Evolutionary conservation across 2,888 invertebrate species (phyloP), one percentile per base, ranked within the genome.

Genomic region (Didymodactylos carnosus): DNA sequence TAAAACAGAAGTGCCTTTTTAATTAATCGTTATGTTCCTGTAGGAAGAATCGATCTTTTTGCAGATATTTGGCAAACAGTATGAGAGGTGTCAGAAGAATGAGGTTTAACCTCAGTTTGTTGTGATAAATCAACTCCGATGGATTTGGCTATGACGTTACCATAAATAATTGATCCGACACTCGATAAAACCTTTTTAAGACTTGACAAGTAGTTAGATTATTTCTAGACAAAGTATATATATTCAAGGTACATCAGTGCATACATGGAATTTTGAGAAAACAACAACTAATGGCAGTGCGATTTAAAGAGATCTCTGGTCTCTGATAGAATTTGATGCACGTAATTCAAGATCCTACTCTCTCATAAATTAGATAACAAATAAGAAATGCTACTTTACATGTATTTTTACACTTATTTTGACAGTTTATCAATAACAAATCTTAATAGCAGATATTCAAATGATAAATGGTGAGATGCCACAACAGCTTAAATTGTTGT

Each of bases 281-380:
- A 73, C 79, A 89, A 91, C 89, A 87, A 94, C 93, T 90, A 89
- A 87, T 95, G 94, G 85, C 91, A 92, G 88, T 92, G 92, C 84
- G 92, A 94, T 83, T 91, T 90, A 75, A 95, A 84, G 70, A 95
- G 86, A 79, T 92, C 90, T 81, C 89, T 88, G 78, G 95, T 88
- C 81, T 91, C 90, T 69, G 93, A 92, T 79, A 95, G 86, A 80
- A 94, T n/a, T 86, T 77, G 89, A 85, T 78, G 90, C 88, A 83
- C 94, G 94, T 78, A 95, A 87, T 83, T 95, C 94, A 83, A 95
- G 86, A 82, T 89, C 94, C 94, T 94, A 94, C 75, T 92, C 87
- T 14, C 91, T 88, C 78, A 85, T 86, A 78, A 41, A 80, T 78
- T 75, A 70, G n/a, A 70, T 70, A 39, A 70, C 41, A 16, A 25